Base-by-base conservation (phyloP, 2,888 invertebrate genomes). In the Flexamia atlantica region DNA sequence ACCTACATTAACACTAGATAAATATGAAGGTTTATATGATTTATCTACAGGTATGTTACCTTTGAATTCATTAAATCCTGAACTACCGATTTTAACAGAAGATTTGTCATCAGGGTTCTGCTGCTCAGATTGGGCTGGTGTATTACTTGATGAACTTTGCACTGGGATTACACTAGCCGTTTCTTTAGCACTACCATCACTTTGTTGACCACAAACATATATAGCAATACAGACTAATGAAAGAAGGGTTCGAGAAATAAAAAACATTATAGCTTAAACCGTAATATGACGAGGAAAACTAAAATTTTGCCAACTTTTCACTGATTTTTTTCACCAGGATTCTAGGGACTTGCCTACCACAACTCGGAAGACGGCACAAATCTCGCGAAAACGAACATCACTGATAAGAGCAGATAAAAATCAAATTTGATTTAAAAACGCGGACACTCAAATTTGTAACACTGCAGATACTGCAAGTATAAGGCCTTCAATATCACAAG, bases 11-110 rank as follows among this genome's bases (percentile, higher is more conserved):
- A 76, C 76, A 81, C 60, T 74, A 81, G 81, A 36, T 40, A 72
- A 30, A 82, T 81, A 84, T 17, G 81, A 70, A 10, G 68, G 70
- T 74, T 64, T 84, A 60, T 81, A 84, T 53, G 57, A 74, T 74
- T 70, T 81, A 60, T 84, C 74, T 25, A 76, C 25, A 7, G 76
- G 76, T 50, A 76, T 46, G 76, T 76, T 76, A 76, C 76, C 76
- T 76, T 76, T 76, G 23, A 50, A 76, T 76, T 76, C 76, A 50
- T 28, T 76, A 76, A 76, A 76, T 76, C 76, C 76, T 25, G 76
- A 76, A 76, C 76, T 76, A 76, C 76, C 76, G 50, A 76, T 50
- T 76, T 76, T 76, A 76, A 76, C 20, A 28, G 25, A 25, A 28
- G 76, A 9, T 50, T 76, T 76, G 36, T 46, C 50, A 36, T 72